These are phyloP conservation scores for Crocodylus rhombifer DNA, from an alignment of 2,797 vertebrate genomes.

Conservation along the genomic window DNA sequence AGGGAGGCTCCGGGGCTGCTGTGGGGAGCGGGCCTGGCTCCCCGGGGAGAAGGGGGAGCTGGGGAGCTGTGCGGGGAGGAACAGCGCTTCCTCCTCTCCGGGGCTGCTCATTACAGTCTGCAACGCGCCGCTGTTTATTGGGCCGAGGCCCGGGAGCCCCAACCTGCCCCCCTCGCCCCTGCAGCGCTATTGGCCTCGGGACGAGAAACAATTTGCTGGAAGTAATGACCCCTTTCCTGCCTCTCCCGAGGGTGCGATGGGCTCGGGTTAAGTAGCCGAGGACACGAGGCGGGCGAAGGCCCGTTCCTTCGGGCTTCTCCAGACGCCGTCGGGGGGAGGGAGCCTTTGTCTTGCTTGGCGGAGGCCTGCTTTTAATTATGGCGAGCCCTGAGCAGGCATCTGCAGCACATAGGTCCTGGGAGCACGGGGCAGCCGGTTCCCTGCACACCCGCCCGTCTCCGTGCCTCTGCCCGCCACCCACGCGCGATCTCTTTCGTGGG, in stretches of 20 bases:
- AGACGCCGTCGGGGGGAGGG: background rate
- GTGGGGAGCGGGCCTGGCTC: background rate
- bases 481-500: background rate
- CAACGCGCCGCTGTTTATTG: background rate
- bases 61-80: background rate
- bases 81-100: background rate
- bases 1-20: too few species aligned
- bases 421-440: background rate
- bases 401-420: background rate
- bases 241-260: background rate
- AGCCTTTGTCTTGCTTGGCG: constrained; percentile 37
- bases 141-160: background rate
- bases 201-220: background rate
- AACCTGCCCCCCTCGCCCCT: background rate
- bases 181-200: background rate
- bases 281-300: background rate
- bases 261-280: background rate
- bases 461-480: background rate
- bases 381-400: background rate
- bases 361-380: constrained; percentile 78
- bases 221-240: background rate
- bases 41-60: background rate
- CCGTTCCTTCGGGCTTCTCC: background rate
- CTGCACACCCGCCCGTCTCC: too few species aligned
- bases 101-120: fast-evolving